Evolutionary conservation across 1,140 invertebrate species (phyloP).

Genomic region (Drosophila virilis): DNA sequence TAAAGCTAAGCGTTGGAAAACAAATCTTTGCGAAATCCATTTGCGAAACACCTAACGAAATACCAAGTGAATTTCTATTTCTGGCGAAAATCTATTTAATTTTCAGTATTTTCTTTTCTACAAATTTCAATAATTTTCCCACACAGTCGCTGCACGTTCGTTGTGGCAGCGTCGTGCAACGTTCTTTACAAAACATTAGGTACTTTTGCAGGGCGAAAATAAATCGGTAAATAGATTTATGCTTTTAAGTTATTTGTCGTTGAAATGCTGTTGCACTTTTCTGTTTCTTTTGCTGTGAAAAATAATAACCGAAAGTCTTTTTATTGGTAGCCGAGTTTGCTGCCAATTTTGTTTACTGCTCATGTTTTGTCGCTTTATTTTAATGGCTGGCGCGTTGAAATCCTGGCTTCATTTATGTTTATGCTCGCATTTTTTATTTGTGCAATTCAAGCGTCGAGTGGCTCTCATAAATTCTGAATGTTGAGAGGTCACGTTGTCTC

Average conservation of each 20-base stretch:
- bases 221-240: slow-evolving; percentile 67
- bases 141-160: slow-evolving; percentile 14
- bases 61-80: background rate
- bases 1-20: background rate
- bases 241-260: slow-evolving; percentile 65
- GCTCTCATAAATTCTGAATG: slow-evolving; percentile 63
- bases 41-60: background rate
- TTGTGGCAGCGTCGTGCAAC: background rate
- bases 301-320: slow-evolving; percentile 41
- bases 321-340: slow-evolving; percentile 34
- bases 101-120: slow-evolving; percentile 1
- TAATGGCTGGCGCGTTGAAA: slow-evolving; percentile 66
- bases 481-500: slow-evolving; percentile 74
- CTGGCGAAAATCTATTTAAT: background rate
- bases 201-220: slow-evolving; percentile 20
- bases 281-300: slow-evolving; percentile 7
- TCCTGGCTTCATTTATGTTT: slow-evolving; percentile 73
- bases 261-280: slow-evolving; percentile 45
- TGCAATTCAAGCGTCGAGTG: slow-evolving; percentile 73
- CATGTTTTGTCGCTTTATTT: slow-evolving; percentile 81
- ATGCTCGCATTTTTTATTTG: slow-evolving; percentile 70
- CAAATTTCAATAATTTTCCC: slow-evolving; percentile 20
- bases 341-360: slow-evolving; percentile 67
- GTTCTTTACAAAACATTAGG: background rate
- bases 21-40: background rate